A percentile compares a stretch with the other conserved stretches of the same genome.
Evolutionary conservation across 2,113 vertebrate species (phyloP).

Genomic region (Galbula dea): DNA sequence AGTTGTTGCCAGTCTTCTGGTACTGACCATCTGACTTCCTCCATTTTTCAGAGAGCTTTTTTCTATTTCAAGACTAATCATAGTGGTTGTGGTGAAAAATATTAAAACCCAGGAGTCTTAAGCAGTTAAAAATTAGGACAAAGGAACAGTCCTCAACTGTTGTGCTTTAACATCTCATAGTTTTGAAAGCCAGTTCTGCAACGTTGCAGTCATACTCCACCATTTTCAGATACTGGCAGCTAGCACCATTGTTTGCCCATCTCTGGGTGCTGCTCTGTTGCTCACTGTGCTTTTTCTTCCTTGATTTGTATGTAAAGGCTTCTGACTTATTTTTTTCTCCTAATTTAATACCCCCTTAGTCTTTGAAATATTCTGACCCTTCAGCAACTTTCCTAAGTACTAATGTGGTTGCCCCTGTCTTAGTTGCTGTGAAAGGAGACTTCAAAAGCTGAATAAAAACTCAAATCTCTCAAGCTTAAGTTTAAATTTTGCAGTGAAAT

Average conservation of each 20-base stretch:
- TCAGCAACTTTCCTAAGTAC: not conserved
- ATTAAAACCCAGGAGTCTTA: not conserved
- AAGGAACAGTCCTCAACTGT: not conserved
- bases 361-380: not conserved
- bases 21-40: not conserved
- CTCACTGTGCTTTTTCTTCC: not conserved
- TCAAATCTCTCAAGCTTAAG: not conserved
- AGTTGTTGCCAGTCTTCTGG: not conserved
- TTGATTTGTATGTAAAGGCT: not conserved
- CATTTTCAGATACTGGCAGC: not conserved
- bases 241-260: not conserved
- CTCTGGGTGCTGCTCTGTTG: not conserved
- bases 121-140: not conserved
- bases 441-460: not conserved
- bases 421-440: not conserved
- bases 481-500: not conserved
- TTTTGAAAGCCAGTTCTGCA: not conserved
- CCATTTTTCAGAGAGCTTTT: not conserved
- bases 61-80: not conserved
- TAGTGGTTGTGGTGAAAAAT: not conserved
- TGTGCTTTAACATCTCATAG: not conserved
- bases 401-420: not conserved
- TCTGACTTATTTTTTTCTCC: not conserved
- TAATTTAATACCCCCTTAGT: not conserved
- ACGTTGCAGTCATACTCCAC: not conserved